Conservation (phyloP, 1,140 invertebrate species). For the Cotesia chilonis region DNA sequence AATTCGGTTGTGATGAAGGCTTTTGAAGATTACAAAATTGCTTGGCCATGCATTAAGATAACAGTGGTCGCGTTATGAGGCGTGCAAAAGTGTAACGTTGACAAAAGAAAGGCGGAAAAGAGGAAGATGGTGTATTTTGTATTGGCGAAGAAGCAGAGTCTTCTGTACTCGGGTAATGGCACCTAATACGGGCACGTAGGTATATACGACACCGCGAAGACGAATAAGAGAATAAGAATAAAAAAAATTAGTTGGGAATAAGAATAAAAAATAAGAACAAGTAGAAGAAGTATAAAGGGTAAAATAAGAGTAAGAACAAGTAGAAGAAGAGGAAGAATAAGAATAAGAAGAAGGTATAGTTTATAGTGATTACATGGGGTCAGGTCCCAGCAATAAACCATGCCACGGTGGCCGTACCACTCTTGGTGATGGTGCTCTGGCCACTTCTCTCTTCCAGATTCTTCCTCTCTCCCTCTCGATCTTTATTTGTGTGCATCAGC, state of each 20-base stretch:
- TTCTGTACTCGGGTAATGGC: conserved; percentile 55
- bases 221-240: conserved; percentile 6
- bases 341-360: conserved; percentile 58
- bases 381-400: conserved; percentile 65
- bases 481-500: conserved; percentile 30
- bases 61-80: background rate
- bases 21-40: too few relatives aligned
- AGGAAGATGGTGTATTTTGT: conserved; percentile 26
- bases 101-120: conserved; percentile 16
- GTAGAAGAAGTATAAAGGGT: background rate
- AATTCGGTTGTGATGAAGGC: too few relatives aligned
- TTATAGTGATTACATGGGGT: conserved; percentile 67
- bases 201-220: conserved; percentile 36
- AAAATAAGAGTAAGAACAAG: conserved; percentile 32
- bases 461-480: conserved; percentile 35
- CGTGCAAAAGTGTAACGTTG: background rate
- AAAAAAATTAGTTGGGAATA: background rate
- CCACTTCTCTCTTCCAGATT: conserved; percentile 21
- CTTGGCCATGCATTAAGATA: too few relatives aligned
- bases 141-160: conserved; percentile 43
- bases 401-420: conserved; percentile 54
- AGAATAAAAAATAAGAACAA: background rate
- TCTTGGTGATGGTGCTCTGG: conserved; percentile 41
- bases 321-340: too few relatives aligned
- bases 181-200: conserved; percentile 60